A percentile compares a stretch with the other conserved stretches of the same genome.
These are phyloP conservation scores for Spermophilus dauricus DNA, from an alignment of 2,113 vertebrate species.

Conservation along the genomic window DNA sequence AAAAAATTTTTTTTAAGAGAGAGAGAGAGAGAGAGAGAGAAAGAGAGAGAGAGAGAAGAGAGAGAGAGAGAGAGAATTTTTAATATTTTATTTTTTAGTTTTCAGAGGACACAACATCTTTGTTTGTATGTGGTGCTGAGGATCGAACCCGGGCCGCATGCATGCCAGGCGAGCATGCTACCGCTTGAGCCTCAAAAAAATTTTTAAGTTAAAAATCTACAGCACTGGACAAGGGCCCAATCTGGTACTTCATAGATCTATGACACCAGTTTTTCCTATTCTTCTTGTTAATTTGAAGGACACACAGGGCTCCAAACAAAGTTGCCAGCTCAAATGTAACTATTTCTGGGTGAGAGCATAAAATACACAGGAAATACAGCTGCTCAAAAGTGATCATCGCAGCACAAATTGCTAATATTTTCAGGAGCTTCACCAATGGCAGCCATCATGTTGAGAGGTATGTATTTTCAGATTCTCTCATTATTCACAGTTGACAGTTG, in stretches of 20 bases:
- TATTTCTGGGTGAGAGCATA: not conserved
- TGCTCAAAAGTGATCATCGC: not conserved
- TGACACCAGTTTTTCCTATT: not conserved
- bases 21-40: too few relatives aligned
- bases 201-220: too few relatives aligned
- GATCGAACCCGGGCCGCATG: too few relatives aligned
- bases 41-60: too few relatives aligned
- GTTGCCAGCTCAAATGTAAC: not conserved
- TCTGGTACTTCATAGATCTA: not conserved
- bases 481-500: not conserved
- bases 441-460: too few relatives aligned
- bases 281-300: not conserved
- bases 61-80: too few relatives aligned
- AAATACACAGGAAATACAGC: not conserved
- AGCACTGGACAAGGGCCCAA: not conserved
- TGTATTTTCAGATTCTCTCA: not conserved
- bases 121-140: too few relatives aligned
- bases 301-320: not conserved
- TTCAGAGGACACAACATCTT: too few relatives aligned
- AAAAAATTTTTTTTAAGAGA: too few relatives aligned
- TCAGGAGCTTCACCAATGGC: fast-evolving
- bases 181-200: too few relatives aligned
- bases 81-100: too few relatives aligned
- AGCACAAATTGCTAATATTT: not conserved
- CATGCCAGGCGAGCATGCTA: too few relatives aligned